These are phyloP conservation scores for Serranochromis macrocephalus DNA, from an alignment of 2,113 vertebrate species.

Conservation along the genomic window DNA sequence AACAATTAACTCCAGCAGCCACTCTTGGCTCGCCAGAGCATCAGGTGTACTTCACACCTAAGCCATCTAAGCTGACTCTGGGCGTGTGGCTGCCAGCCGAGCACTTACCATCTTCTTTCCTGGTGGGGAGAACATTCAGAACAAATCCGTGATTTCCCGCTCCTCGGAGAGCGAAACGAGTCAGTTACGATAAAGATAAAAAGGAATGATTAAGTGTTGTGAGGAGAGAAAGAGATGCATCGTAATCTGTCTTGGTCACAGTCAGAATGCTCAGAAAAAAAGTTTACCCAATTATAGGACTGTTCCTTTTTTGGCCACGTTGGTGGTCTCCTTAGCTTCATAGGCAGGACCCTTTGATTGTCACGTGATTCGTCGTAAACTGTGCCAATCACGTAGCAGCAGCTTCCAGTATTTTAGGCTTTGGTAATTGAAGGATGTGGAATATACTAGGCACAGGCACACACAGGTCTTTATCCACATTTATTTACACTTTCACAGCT, in stretches of 20 bases:
- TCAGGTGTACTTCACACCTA: constrained; percentile 32
- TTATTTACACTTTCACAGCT: too few relatives aligned
- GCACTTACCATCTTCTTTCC: constrained; percentile 65
- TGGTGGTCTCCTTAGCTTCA: constrained; percentile 82
- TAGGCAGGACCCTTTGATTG: constrained; percentile 77
- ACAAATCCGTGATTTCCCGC: constrained; percentile 27
- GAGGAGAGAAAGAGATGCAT: constrained; percentile 39
- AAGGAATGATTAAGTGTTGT: constrained; percentile 22
- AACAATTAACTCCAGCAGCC: not conserved
- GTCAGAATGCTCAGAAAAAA: constrained; percentile 73
- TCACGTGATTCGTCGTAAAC: constrained; percentile 73
- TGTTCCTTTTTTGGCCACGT: constrained; percentile 79
- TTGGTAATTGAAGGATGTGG: not conserved
- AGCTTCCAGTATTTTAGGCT: not conserved
- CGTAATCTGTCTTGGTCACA: constrained; percentile 72
- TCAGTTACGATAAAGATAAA: constrained; percentile 14
- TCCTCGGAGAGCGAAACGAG: not conserved
- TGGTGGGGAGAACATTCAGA: constrained; percentile 22
- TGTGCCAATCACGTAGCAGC: not conserved
- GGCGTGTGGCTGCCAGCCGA: not conserved
- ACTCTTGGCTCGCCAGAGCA: not conserved
- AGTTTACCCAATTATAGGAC: constrained; percentile 79
- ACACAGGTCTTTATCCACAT: too few relatives aligned
- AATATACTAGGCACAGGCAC: too few relatives aligned
- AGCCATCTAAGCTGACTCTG: not conserved